Conservation (phyloP, 2,797 vertebrate genomes). For the Falco rusticolus region DNA sequence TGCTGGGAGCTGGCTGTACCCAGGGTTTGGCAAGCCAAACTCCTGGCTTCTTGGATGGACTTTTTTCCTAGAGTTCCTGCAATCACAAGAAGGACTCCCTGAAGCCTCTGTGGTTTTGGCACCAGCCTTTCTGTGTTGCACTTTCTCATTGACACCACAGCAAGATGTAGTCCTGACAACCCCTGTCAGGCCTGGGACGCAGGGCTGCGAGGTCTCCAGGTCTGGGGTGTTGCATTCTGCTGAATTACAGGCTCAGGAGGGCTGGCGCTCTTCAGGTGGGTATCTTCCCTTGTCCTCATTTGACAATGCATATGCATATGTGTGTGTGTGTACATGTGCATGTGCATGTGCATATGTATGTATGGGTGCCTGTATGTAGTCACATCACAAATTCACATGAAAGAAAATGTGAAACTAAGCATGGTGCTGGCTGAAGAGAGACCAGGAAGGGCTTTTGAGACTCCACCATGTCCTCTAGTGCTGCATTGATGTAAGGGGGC, state of each 20-base stretch:
- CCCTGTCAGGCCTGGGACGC: fast-evolving
- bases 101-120: not conserved
- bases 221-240: not conserved
- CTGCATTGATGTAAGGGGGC: not conserved
- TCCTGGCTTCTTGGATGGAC: fast-evolving
- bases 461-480: not conserved
- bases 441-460: not conserved
- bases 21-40: not conserved
- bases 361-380: not conserved
- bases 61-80: not conserved
- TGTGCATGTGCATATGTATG: fast-evolving
- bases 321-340: not conserved
- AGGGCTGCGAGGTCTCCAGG: not conserved
- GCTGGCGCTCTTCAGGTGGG: not conserved
- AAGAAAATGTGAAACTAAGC: not conserved
- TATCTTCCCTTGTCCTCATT: not conserved
- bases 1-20: not conserved
- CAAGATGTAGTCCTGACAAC: not conserved
- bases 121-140: not conserved
- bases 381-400: not conserved
- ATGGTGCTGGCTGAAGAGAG: not conserved
- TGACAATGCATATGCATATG: too few relatives aligned
- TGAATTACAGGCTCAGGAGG: not conserved
- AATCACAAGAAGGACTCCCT: fast-evolving
- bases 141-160: fast-evolving